Conservation (phyloP, 2,888 invertebrate genomes). For the Mamestra brassicae region DNA sequence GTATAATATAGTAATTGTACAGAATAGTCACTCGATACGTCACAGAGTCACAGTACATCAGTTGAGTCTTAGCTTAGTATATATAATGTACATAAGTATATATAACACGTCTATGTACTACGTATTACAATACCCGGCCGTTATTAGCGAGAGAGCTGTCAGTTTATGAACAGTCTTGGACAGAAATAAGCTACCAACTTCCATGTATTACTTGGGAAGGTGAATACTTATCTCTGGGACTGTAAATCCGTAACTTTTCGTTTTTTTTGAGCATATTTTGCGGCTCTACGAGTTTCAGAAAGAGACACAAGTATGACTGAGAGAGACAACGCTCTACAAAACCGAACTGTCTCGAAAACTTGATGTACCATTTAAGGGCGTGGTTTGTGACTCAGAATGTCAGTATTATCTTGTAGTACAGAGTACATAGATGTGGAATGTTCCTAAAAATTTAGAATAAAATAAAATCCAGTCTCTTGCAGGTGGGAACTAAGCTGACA, state of each 20-base stretch:
- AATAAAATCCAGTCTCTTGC: constrained; percentile 75
- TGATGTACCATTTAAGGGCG: neutral
- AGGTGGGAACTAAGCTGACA: constrained; percentile 68
- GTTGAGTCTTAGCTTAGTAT: constrained; percentile 15
- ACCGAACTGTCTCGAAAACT: neutral
- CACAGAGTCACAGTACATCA: constrained; percentile 11
- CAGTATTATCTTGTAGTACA: neutral
- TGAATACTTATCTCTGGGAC: too few relatives aligned
- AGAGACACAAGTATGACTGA: too few relatives aligned
- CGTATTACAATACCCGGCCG: neutral
- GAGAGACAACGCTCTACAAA: neutral
- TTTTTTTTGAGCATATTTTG: too few relatives aligned
- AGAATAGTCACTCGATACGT: constrained; percentile 62
- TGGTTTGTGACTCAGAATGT: neutral
- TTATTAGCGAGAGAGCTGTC: neutral
- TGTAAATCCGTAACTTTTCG: too few relatives aligned
- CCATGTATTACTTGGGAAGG: too few relatives aligned
- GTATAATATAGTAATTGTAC: constrained; percentile 83
- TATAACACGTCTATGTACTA: constrained; percentile 9
- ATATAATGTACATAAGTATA: constrained; percentile 23
- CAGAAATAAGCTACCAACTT: neutral
- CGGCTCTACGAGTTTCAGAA: too few relatives aligned
- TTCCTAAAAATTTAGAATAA: constrained; percentile 70
- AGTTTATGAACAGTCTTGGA: neutral
- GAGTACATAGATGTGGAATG: constrained; percentile 23